Conservation (phyloP, 2,797 vertebrate genomes). For the Cuniculus paca region DNA sequence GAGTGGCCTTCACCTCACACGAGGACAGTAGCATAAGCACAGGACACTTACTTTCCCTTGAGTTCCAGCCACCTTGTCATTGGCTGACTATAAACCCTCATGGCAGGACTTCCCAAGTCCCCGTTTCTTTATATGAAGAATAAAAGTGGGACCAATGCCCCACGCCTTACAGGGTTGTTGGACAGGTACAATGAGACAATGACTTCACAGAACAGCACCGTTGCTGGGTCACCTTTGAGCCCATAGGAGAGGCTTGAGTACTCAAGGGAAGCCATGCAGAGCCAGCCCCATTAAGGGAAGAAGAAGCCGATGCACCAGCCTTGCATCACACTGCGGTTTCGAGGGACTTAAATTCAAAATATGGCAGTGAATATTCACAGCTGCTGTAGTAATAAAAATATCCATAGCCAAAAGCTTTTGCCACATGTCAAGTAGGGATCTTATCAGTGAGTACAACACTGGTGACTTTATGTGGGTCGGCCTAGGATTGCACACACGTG, state of each 20-base stretch:
- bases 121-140: neutral
- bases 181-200: neutral
- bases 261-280: neutral
- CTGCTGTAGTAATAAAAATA: neutral
- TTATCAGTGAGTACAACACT: neutral
- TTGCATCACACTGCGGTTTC: neutral
- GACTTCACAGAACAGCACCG: neutral
- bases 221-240: neutral
- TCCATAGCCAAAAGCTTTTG: neutral
- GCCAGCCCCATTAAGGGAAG: neutral
- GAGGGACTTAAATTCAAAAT: neutral
- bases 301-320: neutral
- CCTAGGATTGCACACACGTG: neutral
- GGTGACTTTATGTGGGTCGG: neutral
- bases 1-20: neutral
- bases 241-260: neutral
- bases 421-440: neutral
- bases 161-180: neutral
- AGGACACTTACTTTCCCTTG: neutral
- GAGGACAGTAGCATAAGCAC: neutral
- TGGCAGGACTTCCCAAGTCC: neutral
- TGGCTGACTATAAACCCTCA: neutral
- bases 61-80: neutral
- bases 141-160: neutral
- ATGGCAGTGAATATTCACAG: neutral